A percentile compares a stretch with the other conserved stretches of the same genome.
These are phyloP conservation scores for Carassius gibelio DNA, from an alignment of 2,113 vertebrate species.

Conservation along the genomic window DNA sequence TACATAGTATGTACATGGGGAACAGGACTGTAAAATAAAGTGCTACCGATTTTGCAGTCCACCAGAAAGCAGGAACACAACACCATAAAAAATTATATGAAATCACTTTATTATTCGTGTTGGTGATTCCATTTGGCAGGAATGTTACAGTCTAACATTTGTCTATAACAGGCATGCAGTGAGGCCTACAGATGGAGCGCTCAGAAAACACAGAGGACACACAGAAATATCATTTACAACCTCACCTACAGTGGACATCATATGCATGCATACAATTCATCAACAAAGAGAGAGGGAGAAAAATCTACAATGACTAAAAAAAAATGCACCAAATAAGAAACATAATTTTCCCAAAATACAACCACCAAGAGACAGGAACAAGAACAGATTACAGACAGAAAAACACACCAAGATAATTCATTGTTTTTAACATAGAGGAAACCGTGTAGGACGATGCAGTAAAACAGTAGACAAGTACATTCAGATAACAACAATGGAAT, in stretches of 20 bases:
- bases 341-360: conserved; percentile 72
- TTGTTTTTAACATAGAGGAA: conserved; percentile 63
- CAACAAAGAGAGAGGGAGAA: conserved; percentile 65
- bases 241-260: conserved; percentile 73
- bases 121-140: conserved; percentile 89
- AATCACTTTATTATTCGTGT: conserved; percentile 84
- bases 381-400: conserved; percentile 74
- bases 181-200: conserved; percentile 81
- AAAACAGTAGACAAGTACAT: conserved; percentile 77
- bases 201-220: conserved; percentile 76
- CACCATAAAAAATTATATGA: conserved; percentile 77
- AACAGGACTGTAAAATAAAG: no score
- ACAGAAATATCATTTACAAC: conserved; percentile 74
- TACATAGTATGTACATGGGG: no score
- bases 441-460: conserved; percentile 75
- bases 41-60: not conserved
- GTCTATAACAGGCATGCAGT: conserved; percentile 87
- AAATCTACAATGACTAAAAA: conserved; percentile 66
- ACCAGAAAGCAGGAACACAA: conserved; percentile 56
- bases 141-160: conserved; percentile 80
- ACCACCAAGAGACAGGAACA: conserved; percentile 74
- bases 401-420: conserved; percentile 62
- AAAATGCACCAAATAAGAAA: conserved; percentile 72
- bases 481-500: conserved; percentile 80
- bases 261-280: conserved; percentile 80